Evolutionary conservation across 2,797 vertebrate species (phyloP).

Genomic region (Nasua narica): DNA sequence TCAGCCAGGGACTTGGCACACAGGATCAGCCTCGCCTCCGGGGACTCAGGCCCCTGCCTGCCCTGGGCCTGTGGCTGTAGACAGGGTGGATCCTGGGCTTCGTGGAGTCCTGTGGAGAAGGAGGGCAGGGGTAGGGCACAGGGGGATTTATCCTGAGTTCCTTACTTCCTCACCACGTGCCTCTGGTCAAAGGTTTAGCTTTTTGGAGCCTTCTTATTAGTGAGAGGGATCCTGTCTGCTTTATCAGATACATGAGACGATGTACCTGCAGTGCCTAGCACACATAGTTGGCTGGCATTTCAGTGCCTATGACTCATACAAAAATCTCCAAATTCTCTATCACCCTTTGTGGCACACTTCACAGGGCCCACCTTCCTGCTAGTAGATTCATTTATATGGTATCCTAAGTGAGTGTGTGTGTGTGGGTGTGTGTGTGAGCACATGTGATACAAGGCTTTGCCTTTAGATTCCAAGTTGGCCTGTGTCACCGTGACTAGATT

Average conservation of each 20-base stretch:
- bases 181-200: neutral
- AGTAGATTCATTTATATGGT: neutral
- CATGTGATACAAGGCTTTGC: neutral
- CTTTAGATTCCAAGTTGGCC: conserved; percentile 19
- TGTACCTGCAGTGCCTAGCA: no score
- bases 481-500: conserved; percentile 7
- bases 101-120: neutral
- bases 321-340: neutral
- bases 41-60: rapidly evolving
- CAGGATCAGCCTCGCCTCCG: neutral
- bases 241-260: neutral
- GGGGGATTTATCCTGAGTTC: neutral
- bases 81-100: neutral
- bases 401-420: neutral
- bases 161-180: neutral
- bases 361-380: neutral
- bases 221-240: neutral
- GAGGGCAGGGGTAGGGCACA: neutral
- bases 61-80: neutral
- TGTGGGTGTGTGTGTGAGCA: neutral
- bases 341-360: neutral
- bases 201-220: neutral
- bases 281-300: neutral
- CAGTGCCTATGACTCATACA: neutral
- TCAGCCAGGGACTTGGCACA: neutral